Evolutionary conservation across 1,140 invertebrate species (phyloP).

Genomic region (Papilio xuthus): DNA sequence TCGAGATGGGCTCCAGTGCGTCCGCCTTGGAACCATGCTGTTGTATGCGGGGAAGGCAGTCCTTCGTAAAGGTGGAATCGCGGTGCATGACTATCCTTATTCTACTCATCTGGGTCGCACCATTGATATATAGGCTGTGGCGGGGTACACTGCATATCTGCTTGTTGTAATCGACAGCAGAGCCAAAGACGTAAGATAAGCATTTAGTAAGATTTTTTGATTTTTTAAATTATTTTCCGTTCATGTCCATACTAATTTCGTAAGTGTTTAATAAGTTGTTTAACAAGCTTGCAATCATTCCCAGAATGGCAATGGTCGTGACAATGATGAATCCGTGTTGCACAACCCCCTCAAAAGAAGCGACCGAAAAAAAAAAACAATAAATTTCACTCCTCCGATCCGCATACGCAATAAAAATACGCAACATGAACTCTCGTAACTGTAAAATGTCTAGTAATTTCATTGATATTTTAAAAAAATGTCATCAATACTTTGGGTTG

Average conservation of each 20-base stretch:
- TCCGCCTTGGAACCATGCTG: too few relatives aligned
- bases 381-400: constrained; percentile 20
- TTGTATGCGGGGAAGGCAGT: too few relatives aligned
- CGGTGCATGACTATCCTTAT: too few relatives aligned
- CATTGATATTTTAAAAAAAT: constrained; percentile 20
- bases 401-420: constrained; percentile 2
- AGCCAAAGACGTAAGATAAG: too few relatives aligned
- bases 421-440: constrained; percentile 1
- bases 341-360: background rate
- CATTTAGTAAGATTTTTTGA: too few relatives aligned
- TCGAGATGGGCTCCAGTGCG: too few relatives aligned
- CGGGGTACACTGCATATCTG: too few relatives aligned
- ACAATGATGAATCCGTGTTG: constrained; percentile 6
- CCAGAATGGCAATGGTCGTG: background rate
- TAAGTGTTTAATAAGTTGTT: background rate
- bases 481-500: constrained; percentile 16
- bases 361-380: background rate
- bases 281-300: constrained; percentile 2
- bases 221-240: background rate
- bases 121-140: too few relatives aligned
- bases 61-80: too few relatives aligned
- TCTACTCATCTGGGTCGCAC: too few relatives aligned
- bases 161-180: too few relatives aligned
- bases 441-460: constrained; percentile 25
- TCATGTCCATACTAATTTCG: background rate